Percentiles rank a stretch among this genome's conserved stretches.
These are phyloP conservation scores for Cyprinella venusta DNA, from an alignment of 2,797 vertebrate genomes.

Conservation along the genomic window DNA sequence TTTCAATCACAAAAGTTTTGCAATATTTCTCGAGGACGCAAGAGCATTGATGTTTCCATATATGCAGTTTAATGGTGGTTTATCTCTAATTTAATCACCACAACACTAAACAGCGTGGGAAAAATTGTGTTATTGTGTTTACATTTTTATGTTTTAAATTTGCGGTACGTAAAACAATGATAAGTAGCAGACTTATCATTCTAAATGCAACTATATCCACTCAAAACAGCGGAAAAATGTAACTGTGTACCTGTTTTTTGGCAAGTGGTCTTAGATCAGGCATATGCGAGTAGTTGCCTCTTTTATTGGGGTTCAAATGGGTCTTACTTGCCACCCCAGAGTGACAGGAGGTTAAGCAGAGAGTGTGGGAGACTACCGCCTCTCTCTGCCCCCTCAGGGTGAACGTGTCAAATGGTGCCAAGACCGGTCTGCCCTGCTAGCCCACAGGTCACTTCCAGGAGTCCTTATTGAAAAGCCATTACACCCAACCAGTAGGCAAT, in stretches of 20 bases:
- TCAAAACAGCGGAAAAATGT: background rate
- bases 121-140: background rate
- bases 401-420: constrained; percentile 49
- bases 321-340: constrained; percentile 12
- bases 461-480: constrained; percentile 13
- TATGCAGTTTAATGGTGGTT: background rate
- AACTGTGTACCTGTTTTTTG: constrained; percentile 1
- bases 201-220: background rate
- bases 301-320: constrained; percentile 40
- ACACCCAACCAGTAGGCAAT: constrained; percentile 13
- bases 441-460: constrained; percentile 48
- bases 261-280: background rate
- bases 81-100: background rate
- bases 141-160: background rate
- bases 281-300: constrained; percentile 43
- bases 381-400: constrained; percentile 41
- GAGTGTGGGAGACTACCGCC: constrained; percentile 56
- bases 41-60: background rate
- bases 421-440: constrained; percentile 30
- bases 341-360: constrained; percentile 55
- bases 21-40: background rate
- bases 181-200: background rate
- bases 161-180: background rate
- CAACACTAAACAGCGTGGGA: background rate
- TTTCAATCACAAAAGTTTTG: background rate